phyloP scores from a whole-genome alignment of 1,140 invertebrate genomes.

The Zeugodacus cucurbitae region DNA sequence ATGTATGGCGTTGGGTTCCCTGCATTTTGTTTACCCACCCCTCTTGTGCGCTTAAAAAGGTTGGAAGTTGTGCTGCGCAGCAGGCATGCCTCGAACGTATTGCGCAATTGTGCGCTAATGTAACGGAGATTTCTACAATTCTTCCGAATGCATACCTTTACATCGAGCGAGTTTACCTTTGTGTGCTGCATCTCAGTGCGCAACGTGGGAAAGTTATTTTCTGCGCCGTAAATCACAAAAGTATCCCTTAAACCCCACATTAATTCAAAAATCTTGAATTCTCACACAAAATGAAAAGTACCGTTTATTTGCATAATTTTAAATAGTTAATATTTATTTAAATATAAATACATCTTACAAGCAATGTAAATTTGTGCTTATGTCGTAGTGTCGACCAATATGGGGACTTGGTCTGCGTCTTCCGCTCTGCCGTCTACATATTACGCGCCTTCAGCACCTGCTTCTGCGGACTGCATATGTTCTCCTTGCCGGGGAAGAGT shows the following conservation, averaged over 20 bases:
- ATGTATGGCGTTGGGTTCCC: not conserved
- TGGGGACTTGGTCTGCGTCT: not conserved
- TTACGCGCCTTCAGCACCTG: constrained; percentile 63
- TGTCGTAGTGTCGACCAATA: not conserved
- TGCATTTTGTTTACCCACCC: constrained; percentile 9
- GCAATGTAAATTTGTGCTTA: not conserved
- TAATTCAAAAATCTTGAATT: not conserved
- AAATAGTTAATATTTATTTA: not conserved
- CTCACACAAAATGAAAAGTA: not conserved
- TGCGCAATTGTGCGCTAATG: not conserved
- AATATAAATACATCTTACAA: constrained; percentile 4
- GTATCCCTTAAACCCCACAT: not conserved
- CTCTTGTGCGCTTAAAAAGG: constrained; percentile 14
- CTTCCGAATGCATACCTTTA: not conserved
- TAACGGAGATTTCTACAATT: not conserved
- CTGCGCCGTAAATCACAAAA: not conserved
- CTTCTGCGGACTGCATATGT: constrained; percentile 62
- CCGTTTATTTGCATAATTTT: not conserved
- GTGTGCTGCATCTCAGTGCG: not conserved
- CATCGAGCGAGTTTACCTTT: not conserved
- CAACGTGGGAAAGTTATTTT: not conserved
- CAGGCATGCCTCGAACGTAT: not conserved
- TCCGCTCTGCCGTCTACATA: constrained; percentile 45
- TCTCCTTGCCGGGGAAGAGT: constrained; percentile 59
- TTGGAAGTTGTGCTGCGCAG: not conserved